Evolutionary conservation across 2,888 invertebrate species (phyloP), one percentile per base, ranked within the genome.

Genomic region (Dorcus parallelipipedus): DNA sequence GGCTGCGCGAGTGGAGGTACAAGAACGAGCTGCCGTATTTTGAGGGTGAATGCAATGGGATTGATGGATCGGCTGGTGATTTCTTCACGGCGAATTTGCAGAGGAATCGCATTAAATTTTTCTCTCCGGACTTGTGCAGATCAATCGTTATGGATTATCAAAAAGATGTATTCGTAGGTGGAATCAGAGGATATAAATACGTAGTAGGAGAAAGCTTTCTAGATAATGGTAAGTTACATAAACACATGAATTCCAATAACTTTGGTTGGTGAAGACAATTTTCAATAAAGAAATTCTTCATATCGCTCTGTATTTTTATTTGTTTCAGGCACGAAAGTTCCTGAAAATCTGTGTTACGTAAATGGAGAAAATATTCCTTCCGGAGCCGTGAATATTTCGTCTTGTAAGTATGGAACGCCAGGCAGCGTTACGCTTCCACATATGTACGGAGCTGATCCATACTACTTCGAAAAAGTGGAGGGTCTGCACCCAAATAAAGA

Each of bases 391-490:
- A 91, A 92, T 76, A 84, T 91, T n/a, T 89, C 90, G 0, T 80
- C 88, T 0, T 93, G 92, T 67, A 84, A 91, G 53, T 89, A 82
- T 70, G 91, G 90, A 5, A 89, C 93, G 0, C 95, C 95, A 0
- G 87, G 90, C 0, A 92, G 91, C 73, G 84, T 92, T 64, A 91
- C 93, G 0, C 84, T 91, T 66, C 95, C 95, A 0, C 93, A 95
- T 78, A 95, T 92, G 77, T 82, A 87, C 71, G 83, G 87, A 67
- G 94, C 85, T 0, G 93, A 93, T 78, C 84, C 86, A 0, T 80
- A 77, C 60, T 87, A 90, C 61, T 64, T 80, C 9, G 79, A 86
- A 9, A 79, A 80, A 48, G 84, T 94, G 0, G 81, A 81, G 0
- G 95, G 95, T 0, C 69, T 95, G 72, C 67, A 77, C 1, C 91